Evolutionary conservation across 2,888 invertebrate genomes (phyloP).

Genomic region (Leucozona laternaria): DNA sequence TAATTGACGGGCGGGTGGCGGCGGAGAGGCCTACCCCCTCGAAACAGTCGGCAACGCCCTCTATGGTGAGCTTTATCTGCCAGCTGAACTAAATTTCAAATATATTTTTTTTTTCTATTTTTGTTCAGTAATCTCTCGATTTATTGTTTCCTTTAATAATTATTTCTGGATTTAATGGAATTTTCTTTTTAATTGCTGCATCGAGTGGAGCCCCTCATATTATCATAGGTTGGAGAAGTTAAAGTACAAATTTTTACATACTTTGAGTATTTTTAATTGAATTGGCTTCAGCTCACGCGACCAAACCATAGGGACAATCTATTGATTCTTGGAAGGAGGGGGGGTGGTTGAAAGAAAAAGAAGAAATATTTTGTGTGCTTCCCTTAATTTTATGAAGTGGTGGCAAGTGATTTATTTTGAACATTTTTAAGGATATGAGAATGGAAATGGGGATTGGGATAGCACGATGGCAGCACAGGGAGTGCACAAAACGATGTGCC

Average conservation of each 20-base stretch:
- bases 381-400: conserved; percentile 62
- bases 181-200: conserved; percentile 38
- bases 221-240: conserved; percentile 14
- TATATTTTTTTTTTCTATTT: conserved; percentile 44
- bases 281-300: conserved; percentile 47
- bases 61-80: conserved; percentile 34
- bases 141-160: conserved; percentile 60
- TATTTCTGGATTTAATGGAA: conserved; percentile 57
- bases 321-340: conserved; percentile 40
- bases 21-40: conserved; percentile 38
- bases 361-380: conserved; percentile 39
- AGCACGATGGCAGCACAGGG: background rate
- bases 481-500: background rate
- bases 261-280: conserved; percentile 48
- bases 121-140: conserved; percentile 6
- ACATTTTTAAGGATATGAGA: conserved; percentile 49
- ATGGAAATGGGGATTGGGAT: background rate
- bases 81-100: conserved; percentile 59
- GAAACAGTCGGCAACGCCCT: conserved; percentile 21
- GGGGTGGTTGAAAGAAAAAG: background rate
- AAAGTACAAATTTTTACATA: conserved; percentile 50
- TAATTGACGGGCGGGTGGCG: conserved; percentile 23
- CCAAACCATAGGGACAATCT: background rate
- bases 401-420: conserved; percentile 68
- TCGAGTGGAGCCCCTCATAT: background rate